phyloP scores from a whole-genome alignment of 2,113 vertebrate genomes.

The Cheirogaleus medius region DNA sequence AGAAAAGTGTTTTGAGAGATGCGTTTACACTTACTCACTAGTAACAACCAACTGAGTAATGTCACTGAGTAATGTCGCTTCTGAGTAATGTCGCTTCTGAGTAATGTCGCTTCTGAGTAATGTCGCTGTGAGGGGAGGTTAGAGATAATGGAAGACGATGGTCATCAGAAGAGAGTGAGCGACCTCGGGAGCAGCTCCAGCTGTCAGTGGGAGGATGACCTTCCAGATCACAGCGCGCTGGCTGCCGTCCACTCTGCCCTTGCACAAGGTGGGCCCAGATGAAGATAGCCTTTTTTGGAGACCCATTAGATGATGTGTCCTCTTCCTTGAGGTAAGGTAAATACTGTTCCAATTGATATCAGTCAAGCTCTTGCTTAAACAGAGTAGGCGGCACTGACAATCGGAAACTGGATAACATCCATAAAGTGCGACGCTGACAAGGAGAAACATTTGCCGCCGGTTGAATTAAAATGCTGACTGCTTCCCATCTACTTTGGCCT shows the following conservation, averaged over 20 bases:
- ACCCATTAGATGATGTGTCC: not conserved
- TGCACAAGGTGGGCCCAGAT: not conserved
- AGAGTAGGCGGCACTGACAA: not conserved
- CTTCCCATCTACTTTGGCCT: not conserved
- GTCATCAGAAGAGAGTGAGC: not conserved
- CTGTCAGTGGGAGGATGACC: not conserved
- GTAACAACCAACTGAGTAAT: not conserved
- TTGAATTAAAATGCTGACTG: not conserved
- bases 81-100: not conserved
- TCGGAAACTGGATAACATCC: not conserved
- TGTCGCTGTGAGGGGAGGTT: not conserved
- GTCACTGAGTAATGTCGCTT: no score
- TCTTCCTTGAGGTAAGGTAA: not conserved
- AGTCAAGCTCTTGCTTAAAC: not conserved
- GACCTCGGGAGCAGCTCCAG: not conserved
- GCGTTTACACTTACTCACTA: not conserved
- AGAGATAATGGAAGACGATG: not conserved
- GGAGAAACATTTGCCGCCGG: not conserved
- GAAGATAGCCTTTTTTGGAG: not conserved
- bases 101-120: not conserved
- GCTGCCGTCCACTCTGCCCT: not conserved
- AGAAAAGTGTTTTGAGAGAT: not conserved
- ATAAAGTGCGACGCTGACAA: not conserved
- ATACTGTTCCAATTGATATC: not conserved
- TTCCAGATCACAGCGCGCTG: not conserved